These are phyloP conservation scores for Meloidogyne exigua DNA, from an alignment of 1,140 invertebrate genomes.

Conservation along the genomic window DNA sequence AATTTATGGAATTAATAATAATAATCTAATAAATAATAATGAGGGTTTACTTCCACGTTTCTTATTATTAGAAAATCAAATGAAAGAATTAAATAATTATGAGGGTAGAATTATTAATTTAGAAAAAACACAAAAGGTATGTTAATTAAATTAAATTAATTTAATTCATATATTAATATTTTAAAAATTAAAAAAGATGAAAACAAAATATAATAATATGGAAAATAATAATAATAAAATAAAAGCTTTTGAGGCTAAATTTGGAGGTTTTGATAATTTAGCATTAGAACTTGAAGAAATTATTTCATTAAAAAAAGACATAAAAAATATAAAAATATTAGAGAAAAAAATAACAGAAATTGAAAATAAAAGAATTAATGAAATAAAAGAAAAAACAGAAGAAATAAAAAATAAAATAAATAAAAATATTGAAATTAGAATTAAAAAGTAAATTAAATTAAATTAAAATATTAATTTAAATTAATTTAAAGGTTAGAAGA, in stretches of 20 bases:
- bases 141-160: too few species aligned
- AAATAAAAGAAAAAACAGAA: not conserved
- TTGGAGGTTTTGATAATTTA: not conserved
- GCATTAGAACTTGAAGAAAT: not conserved
- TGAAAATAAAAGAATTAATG: constrained; percentile 5
- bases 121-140: not conserved
- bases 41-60: not conserved
- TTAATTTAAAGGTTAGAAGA: not conserved
- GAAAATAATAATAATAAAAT: not conserved
- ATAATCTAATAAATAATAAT: not conserved
- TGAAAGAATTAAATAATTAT: not conserved
- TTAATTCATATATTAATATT: too few species aligned
- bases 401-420: not conserved
- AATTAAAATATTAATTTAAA: not conserved
- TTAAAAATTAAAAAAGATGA: too few species aligned
- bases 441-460: not conserved
- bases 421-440: not conserved
- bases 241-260: not conserved
- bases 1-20: not conserved
- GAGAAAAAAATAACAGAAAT: not conserved
- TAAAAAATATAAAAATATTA: not conserved
- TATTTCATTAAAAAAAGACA: not conserved
- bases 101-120: not conserved
- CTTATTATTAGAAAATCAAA: not conserved
- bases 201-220: not conserved